Percentiles rank a stretch among this genome's conserved stretches.
These are phyloP conservation scores for Mustela nigripes DNA, from an alignment of 2,113 vertebrate genomes.

Conservation along the genomic window DNA sequence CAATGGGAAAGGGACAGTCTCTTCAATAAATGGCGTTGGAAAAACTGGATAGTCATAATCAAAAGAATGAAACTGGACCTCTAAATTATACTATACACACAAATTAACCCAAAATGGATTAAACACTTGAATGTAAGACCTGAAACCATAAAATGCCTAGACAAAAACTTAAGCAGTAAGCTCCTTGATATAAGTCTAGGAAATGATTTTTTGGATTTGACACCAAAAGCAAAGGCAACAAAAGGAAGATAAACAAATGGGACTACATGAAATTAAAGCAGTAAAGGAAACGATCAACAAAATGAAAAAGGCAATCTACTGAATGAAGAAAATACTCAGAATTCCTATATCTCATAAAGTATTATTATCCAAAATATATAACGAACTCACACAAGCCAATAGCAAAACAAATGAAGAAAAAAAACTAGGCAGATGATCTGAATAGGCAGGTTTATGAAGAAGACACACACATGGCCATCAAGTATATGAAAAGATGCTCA, in stretches of 20 bases:
- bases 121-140: background rate
- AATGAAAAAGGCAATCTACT: background rate
- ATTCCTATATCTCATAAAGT: background rate
- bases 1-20: background rate
- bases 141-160: background rate
- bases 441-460: background rate
- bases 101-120: background rate
- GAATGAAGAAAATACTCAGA: background rate
- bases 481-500: background rate
- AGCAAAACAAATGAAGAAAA: background rate
- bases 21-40: background rate
- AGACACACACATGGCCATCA: background rate
- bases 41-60: background rate
- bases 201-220: background rate
- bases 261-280: background rate
- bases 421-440: background rate
- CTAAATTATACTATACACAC: background rate
- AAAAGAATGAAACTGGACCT: background rate
- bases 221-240: background rate
- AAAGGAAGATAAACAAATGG: background rate
- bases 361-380: background rate
- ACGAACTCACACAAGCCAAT: background rate
- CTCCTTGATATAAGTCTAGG: background rate
- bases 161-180: background rate
- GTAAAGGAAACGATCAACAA: background rate